Evolutionary conservation across 1,140 invertebrate species (phyloP), one percentile per base, ranked within the genome.

Genomic region (Kradibia gibbosae): DNA sequence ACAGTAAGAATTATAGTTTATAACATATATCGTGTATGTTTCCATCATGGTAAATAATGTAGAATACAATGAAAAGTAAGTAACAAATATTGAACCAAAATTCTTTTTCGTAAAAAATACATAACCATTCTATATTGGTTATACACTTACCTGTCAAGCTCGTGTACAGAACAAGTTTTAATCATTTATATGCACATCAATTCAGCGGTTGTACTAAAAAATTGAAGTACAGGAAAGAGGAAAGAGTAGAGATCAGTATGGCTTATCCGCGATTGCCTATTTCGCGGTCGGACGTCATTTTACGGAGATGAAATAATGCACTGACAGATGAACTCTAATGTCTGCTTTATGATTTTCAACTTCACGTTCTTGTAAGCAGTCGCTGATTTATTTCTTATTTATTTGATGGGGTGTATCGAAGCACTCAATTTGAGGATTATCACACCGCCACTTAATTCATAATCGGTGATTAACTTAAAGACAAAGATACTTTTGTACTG

Each of bases 301-400:
- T 50, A 80, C 74, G 55, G 72, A 67, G 42, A 81, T 75, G 36
- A 65, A 81, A 76, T 81, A 70, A 76, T 81, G 45, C 76, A 81
- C 48, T 17, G 39, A 15, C n/a, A n/a, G 13, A 28, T 11, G 55
- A 7, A n/a, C 57, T 7, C 17, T 17, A 77, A 70, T 70, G 28
- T n/a, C 1, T n/a, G 7, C 36, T 3, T 7, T 8, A n/a, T 45
- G 28, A 77, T 48, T 77, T 65, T 25, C 57, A 65, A 65, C 65
- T 48, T n/a, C 55, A 7, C 17, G 42, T 70, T 42, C 62, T 15
- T n/a, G 5, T 11, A 25, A 42, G 36, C 5, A 8, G 31, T 34
- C 20, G 60, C 25, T 60, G 4, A 60, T 60, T 31, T 62, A 34
- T 62, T 11, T 62, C 31, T 60, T 31, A n/a, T n/a, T n/a, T n/a